Evolutionary conservation across 2,888 invertebrate genomes (phyloP), one percentile per base, ranked within the genome.

Genomic region (Diadegma fenestrale): DNA sequence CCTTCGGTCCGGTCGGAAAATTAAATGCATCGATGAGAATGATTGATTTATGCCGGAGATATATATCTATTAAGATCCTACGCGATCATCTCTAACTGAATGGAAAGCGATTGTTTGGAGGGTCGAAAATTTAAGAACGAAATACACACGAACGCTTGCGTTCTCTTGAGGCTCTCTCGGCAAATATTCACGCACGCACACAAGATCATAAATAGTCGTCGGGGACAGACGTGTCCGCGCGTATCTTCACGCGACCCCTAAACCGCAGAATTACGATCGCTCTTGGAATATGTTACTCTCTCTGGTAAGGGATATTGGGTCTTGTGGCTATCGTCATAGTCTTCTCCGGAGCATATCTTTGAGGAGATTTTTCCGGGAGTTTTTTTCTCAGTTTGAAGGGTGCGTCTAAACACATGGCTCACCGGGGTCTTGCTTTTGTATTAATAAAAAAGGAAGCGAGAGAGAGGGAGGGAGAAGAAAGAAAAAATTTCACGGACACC

Each of bases 401-500:
- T 84, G 80, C 68, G 63, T 72, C 63, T 64, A 80, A 85, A 86
- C 87, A 86, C 87, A 87, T 82, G 86, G 84, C 77, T 78, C 78
- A 61, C 73, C 63, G n/a, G 45, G 63, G 72, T 82, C 64, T 76
- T 68, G 68, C 69, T 66, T 68, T 76, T 30, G 72, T 71, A 84
- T 84, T 86, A 78, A 80, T 82, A 86, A 84, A 85, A 82, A 77
- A 41, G 75, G 80, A 73, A 76, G 80, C 84, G 79, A 77, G 81
- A 68, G 63, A 76, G 43, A 92, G 91, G 91, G 92, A 92, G 91
- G 73, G 80, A 85, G 79, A 86, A 77, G 71, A 66, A 76, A 54
- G 91, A 91, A 91, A 91, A 92, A 92, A 92, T 91, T 89, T 89
- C 90, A 90, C 90, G 90, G 89, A 91, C 86, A 81, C 84, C 87